These are phyloP conservation scores for Fopius arisanus DNA, from an alignment of 1,140 invertebrate species.

Conservation along the genomic window DNA sequence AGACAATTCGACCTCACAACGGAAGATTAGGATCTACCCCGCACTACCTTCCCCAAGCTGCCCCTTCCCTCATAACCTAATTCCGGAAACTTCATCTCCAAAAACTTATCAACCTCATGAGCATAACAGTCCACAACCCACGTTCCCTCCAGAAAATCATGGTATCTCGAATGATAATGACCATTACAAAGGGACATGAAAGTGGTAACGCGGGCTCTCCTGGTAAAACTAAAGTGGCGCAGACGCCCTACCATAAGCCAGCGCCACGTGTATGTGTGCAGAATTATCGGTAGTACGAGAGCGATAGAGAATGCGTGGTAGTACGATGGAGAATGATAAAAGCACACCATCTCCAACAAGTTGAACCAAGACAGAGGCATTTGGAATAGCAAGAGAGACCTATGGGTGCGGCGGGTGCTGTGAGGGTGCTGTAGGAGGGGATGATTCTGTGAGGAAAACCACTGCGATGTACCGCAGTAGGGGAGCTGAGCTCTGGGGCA, in stretches of 20 bases:
- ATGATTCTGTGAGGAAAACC: conserved; percentile 48
- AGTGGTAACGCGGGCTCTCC: conserved; percentile 11
- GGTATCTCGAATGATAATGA: not conserved
- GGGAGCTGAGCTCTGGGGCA: conserved; percentile 50
- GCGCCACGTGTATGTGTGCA: conserved; percentile 54
- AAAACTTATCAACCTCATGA: too few species aligned
- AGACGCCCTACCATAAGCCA: conserved; percentile 57
- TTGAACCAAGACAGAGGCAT: conserved; percentile 4
- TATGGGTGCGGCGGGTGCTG: conserved; percentile 14
- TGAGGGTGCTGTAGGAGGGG: conserved; percentile 10
- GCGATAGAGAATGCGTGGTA: conserved; percentile 21
- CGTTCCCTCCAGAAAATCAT: not conserved
- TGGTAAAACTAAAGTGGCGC: conserved; percentile 42
- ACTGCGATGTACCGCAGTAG: conserved; percentile 59
- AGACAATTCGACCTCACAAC: too few species aligned
- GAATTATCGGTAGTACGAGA: conserved; percentile 17
- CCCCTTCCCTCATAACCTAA: too few species aligned
- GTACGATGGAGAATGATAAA: conserved; percentile 18
- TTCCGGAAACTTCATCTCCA: too few species aligned
- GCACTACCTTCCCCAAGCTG: too few species aligned
- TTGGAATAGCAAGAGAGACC: conserved; percentile 26
- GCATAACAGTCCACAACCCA: too few species aligned
- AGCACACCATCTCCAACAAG: not conserved
- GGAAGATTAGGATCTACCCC: too few species aligned
- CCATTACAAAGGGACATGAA: not conserved